Conservation (phyloP, 2,797 vertebrate genomes). For the Sebastes nivosus region DNA sequence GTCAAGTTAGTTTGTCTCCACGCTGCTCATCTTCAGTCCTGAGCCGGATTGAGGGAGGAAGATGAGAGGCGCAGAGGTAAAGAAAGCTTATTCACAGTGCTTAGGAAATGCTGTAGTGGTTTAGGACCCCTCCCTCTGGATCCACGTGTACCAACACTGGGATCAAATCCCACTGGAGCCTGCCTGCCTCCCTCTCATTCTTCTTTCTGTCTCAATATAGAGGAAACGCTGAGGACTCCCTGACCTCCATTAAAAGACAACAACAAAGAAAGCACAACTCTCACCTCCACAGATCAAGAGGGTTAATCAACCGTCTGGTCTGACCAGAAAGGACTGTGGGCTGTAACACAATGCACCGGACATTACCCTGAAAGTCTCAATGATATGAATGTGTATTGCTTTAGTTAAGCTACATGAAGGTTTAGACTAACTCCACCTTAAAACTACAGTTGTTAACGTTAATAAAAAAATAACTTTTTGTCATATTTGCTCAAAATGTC, state of each 20-base stretch:
- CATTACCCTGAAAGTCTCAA: slow-evolving; percentile 9
- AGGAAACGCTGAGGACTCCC: slow-evolving; percentile 7
- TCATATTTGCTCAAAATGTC: neutral
- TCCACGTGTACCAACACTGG: neutral
- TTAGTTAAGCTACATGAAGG: neutral
- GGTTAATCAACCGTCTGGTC: neutral
- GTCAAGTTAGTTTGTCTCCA: slow-evolving; percentile 43
- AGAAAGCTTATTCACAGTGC: slow-evolving; percentile 52
- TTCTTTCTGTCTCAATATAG: neutral
- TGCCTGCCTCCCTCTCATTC: neutral
- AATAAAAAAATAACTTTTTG: neutral
- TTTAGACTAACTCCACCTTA: neutral
- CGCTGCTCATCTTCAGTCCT: slow-evolving; percentile 39
- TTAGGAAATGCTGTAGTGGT: slow-evolving; percentile 28
- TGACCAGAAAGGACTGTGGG: neutral
- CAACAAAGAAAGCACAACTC: slow-evolving; percentile 8
- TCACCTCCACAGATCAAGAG: neutral
- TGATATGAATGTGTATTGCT: neutral
- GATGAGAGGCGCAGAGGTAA: neutral
- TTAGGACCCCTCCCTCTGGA: slow-evolving; percentile 21
- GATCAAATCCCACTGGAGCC: slow-evolving; percentile 2
- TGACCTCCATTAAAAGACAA: neutral
- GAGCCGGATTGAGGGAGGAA: slow-evolving; percentile 26
- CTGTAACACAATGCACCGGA: neutral
- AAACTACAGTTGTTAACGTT: neutral